These are phyloP conservation scores for Sula dactylatra DNA, from an alignment of 2,113 vertebrate species.

Conservation along the genomic window DNA sequence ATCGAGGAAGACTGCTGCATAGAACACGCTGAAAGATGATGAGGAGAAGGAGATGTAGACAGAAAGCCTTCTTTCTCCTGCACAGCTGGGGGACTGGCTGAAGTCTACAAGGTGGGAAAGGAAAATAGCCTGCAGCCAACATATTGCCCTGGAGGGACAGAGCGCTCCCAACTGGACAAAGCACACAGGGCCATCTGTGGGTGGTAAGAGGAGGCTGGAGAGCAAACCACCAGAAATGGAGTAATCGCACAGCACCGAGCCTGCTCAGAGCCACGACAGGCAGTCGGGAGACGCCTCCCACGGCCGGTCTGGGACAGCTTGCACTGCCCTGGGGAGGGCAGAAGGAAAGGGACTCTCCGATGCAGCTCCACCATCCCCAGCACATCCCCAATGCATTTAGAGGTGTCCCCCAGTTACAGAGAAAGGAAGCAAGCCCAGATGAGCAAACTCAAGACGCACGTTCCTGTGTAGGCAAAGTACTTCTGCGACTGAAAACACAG, in stretches of 20 bases:
- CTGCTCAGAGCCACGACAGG: background rate
- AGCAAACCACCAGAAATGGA: background rate
- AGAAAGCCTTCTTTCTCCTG: background rate
- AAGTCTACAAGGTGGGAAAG: background rate
- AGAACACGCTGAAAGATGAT: accelerated
- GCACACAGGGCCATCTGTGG: accelerated
- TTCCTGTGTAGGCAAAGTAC: background rate
- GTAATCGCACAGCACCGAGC: background rate
- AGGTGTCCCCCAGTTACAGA: background rate
- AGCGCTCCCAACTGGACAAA: background rate
- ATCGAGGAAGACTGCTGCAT: background rate
- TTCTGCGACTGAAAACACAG: background rate
- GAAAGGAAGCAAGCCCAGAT: accelerated
- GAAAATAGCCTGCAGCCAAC: background rate
- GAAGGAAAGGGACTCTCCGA: background rate
- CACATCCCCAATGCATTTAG: no score
- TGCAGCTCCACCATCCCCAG: no score
- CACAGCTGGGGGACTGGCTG: background rate
- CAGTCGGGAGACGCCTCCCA: accelerated
- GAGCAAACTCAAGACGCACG: background rate
- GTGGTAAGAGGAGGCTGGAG: background rate
- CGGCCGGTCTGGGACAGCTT: accelerated
- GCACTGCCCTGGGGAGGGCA: no score
- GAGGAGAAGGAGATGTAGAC: background rate
- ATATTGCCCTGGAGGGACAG: accelerated